Base-by-base conservation (phyloP, 1,140 invertebrate genomes). In the Stegodyphus dumicola region DNA sequence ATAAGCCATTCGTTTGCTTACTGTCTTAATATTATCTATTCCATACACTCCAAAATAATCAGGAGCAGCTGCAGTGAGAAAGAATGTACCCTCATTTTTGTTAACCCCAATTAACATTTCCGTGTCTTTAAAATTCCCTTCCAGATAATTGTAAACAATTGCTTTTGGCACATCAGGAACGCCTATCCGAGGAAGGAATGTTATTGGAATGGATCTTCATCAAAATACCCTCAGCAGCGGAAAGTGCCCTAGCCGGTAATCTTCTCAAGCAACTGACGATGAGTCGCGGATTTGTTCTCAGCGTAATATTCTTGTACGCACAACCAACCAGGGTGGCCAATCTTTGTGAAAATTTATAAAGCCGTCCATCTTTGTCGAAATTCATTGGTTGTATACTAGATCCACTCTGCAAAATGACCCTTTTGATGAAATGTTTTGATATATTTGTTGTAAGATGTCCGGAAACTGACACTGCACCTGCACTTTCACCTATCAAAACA, bases 401-500 rank as follows among this genome's bases (percentile, higher is more conserved):
- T 13, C 88, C 88, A 74, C 88, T 89, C 54, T 88, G 87, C 83
- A 92, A 88, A 60, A 92, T 92, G n/a, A 90, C 91, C 79, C 90
- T 74, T 77, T 86, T 60, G 60, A 89, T 89, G 9, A 89, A 73
- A n/a, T 66, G 60, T 64, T 64, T 75, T 13, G 73, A 71, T 7
- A 85, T 10, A 11, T 89, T 89, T 15, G 90, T 90, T 84, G 91
- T 87, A 51, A 91, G 71, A 87, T 91, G 91, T 11, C 89, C 87
- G n/a, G 89, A 88, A 6, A 89, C 87, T 0, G 88, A 89, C n/a
- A 90, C 88, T 51, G 90, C 90, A 51, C 90, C 90, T 13, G 91
- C 89, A 81, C 89, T 90, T 87, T 91, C 89, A 9, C 92, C 93
- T 87, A 93, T 92, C 7, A 93, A 80, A 11, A 92, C 93, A 1